Conservation (phyloP, 53 echinoderm and acorn worm genomes). For the Temnopleurus reevesii region DNA sequence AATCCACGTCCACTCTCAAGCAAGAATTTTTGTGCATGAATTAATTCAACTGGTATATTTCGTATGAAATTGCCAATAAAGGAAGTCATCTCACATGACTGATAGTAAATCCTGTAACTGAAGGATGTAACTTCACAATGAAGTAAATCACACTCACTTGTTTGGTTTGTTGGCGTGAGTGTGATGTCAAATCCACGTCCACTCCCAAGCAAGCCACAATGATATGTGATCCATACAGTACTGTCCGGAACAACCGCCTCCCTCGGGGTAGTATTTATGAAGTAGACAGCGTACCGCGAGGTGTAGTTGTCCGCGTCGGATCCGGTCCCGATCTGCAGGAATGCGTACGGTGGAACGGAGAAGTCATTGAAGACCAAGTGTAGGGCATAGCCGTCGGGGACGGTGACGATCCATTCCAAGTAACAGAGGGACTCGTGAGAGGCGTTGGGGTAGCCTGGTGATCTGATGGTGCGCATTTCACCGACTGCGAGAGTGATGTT, state of each 20-base stretch:
- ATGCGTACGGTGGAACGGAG: background rate
- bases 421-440: conserved; percentile 28
- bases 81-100: too few relatives aligned
- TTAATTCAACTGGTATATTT: too few relatives aligned
- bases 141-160: conserved; percentile 26
- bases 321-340: background rate
- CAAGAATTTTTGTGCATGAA: too few relatives aligned
- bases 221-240: conserved; percentile 7
- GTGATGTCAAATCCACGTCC: background rate
- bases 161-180: background rate
- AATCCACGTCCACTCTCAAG: conserved; percentile 4
- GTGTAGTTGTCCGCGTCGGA: background rate
- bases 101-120: too few relatives aligned
- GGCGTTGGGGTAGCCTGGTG: conserved; percentile 10
- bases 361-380: conserved; percentile 4
- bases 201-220: conserved; percentile 1
- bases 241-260: conserved; percentile 3
- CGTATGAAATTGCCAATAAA: too few relatives aligned
- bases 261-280: background rate
- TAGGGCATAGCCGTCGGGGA: background rate
- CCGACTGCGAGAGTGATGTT: background rate
- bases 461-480: background rate
- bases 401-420: conserved; percentile 20
- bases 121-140: too few relatives aligned
- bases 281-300: conserved; percentile 4